Evolutionary conservation across 35 echinoderm and acorn worm species (phyloP), one percentile per base, ranked within the genome.

Genomic region (Diadema setosum): DNA sequence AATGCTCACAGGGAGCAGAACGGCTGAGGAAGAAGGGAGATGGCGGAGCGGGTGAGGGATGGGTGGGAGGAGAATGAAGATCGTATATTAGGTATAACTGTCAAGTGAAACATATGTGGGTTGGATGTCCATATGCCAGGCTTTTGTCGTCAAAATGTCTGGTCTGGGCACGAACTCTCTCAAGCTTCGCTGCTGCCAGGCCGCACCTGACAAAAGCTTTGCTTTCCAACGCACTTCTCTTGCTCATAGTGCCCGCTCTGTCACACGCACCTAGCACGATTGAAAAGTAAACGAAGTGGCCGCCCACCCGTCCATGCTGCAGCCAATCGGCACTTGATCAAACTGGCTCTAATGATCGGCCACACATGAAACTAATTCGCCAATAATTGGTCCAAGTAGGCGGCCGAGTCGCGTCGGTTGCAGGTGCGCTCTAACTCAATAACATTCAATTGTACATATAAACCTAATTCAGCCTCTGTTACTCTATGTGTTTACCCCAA

Each of bases 391-490:
- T 94, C 69, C 81, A 81, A 70, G 81, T 85, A 63, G 87, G 92
- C 92, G 87, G 87, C 92, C 81, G 87, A 67, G 65, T 88, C 60
- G 87, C 87, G 92, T 87, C 80, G 84, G 87, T 67, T 94, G 92
- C 92, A 94, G 92, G 92, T 94, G 92, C 87, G 81, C 45, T 80
- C 83, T 81, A 81, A 90, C 92, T 94, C 92, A 94, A 94, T 94
- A 94, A 90, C 92, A 94, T 94, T 94, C 92, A 94, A 94, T 94
- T 90, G 92, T 94, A 94, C 92, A 94, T 94, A 94, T 84, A 90
- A 94, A 94, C 92, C 86, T 83, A 94, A 94, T 94, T 89, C 92
- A 89, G 86, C 58, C 78, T 94, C 92, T 65, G 74, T 89, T 94
- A 82, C 70, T 82, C 82, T 82, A 84, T 90, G 92, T 90, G 92